Evolutionary conservation across 2,888 invertebrate species (phyloP).

Genomic region (Andricus curvator): DNA sequence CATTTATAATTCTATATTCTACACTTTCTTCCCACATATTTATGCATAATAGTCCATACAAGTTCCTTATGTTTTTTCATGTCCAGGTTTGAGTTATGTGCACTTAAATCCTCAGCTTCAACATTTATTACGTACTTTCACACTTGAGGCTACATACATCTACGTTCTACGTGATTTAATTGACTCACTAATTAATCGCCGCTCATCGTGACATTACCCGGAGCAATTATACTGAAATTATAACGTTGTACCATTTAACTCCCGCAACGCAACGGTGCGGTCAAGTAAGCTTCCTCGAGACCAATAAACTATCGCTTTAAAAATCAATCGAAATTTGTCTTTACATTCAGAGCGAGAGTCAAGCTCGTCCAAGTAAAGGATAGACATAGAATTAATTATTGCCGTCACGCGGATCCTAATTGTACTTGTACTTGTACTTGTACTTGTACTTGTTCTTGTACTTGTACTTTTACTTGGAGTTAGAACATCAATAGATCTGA

Average conservation of each 20-base stretch:
- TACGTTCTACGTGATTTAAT: constrained; percentile 59
- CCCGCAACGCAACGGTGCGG: constrained; percentile 37
- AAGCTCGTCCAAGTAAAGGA: constrained; percentile 16
- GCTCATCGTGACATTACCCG: constrained; percentile 65
- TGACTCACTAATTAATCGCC: constrained; percentile 64
- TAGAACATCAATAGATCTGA: constrained; percentile 15
- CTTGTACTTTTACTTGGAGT: background rate
- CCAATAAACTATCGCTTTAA: background rate
- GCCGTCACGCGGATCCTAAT: background rate
- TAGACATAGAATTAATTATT: constrained; percentile 8
- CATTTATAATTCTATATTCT: background rate
- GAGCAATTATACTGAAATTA: constrained; percentile 61
- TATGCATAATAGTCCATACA: background rate
- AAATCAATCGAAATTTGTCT: constrained; percentile 33
- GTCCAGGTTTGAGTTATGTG: constrained; percentile 8
- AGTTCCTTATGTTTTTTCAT: background rate
- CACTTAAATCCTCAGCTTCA: constrained; percentile 23
- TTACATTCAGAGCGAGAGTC: background rate
- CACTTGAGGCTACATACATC: constrained; percentile 29
- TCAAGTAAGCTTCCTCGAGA: constrained; percentile 32
- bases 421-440: background rate
- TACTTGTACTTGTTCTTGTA: background rate
- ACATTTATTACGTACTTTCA: constrained; percentile 34
- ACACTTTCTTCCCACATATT: background rate
- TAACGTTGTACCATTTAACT: constrained; percentile 49